Conservation (phyloP, 1,140 invertebrate species). For the Pachypsylla venusta region DNA sequence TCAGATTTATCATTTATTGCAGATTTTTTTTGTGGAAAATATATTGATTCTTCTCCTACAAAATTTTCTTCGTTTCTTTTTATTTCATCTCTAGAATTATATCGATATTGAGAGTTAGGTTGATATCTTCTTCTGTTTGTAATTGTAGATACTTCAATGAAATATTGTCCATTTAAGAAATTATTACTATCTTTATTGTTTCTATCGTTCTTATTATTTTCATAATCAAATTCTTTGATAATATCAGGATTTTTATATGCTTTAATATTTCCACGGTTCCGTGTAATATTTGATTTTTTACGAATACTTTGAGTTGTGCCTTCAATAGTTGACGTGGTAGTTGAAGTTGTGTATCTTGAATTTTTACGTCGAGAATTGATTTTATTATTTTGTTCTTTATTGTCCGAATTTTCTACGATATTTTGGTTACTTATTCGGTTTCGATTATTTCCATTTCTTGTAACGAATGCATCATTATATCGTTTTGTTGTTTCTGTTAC, state of each 20-base stretch:
- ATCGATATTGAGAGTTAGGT: not conserved
- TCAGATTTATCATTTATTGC: not conserved
- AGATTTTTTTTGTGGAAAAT: not conserved
- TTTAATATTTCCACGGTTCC: not conserved
- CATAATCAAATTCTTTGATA: not conserved
- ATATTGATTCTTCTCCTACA: slow-evolving; percentile 1
- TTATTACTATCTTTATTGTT: not conserved
- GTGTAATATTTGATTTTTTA: not conserved
- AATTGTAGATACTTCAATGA: not conserved
- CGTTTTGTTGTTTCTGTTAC: not conserved
- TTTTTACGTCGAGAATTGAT: not conserved
- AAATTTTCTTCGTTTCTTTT: not conserved
- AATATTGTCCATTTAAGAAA: slow-evolving; percentile 1
- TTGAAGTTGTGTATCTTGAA: slow-evolving; percentile 10
- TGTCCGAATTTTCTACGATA: not conserved
- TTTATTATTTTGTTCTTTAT: not conserved
- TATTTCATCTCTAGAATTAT: not conserved
- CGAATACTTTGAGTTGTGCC: slow-evolving; percentile 9
- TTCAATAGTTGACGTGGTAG: not conserved
- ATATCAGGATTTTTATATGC: slow-evolving; percentile 3
- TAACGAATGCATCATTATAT: not conserved
- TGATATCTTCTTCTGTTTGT: not conserved
- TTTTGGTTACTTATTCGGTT: not conserved
- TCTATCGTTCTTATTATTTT: no score
- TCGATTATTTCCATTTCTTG: not conserved